Percentiles rank a stretch among this genome's conserved stretches.
Conservation (phyloP, 1,140 invertebrate genomes). For the Drosophila repleta region DNA sequence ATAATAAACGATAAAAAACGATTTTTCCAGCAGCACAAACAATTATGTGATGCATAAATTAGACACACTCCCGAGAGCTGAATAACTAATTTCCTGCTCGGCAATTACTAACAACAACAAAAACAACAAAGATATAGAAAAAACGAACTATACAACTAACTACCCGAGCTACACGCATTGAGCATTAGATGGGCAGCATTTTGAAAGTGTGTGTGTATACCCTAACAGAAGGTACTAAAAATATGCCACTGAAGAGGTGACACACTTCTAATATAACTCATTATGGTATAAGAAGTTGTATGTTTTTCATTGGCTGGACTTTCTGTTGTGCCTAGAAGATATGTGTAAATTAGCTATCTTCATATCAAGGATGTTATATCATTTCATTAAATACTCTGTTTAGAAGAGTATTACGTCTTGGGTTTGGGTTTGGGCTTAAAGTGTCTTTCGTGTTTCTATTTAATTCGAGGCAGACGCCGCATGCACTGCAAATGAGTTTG, state of each 20-base stretch:
- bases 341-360: no score
- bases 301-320: no score
- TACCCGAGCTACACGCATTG: slow-evolving; percentile 21
- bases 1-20: slow-evolving; percentile 52
- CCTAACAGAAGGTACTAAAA: background rate
- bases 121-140: background rate
- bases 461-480: slow-evolving; percentile 55
- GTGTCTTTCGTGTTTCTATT: slow-evolving; percentile 22
- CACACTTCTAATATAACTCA: no score
- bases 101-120: slow-evolving; percentile 70
- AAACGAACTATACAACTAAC: slow-evolving; percentile 14
- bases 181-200: slow-evolving; percentile 36
- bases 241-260: no score
- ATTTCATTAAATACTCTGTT: no score
- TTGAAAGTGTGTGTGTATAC: background rate
- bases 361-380: no score
- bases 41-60: slow-evolving; percentile 76
- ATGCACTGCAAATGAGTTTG: slow-evolving; percentile 68
- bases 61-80: slow-evolving; percentile 58
- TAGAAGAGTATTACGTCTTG: no score
- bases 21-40: slow-evolving; percentile 74
- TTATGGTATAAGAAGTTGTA: no score
- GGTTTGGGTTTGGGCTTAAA: no score
- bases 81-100: slow-evolving; percentile 77
- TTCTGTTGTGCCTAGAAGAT: no score